These are phyloP conservation scores for Poecilia latipinna DNA, from an alignment of 2,113 vertebrate species.

Conservation along the genomic window DNA sequence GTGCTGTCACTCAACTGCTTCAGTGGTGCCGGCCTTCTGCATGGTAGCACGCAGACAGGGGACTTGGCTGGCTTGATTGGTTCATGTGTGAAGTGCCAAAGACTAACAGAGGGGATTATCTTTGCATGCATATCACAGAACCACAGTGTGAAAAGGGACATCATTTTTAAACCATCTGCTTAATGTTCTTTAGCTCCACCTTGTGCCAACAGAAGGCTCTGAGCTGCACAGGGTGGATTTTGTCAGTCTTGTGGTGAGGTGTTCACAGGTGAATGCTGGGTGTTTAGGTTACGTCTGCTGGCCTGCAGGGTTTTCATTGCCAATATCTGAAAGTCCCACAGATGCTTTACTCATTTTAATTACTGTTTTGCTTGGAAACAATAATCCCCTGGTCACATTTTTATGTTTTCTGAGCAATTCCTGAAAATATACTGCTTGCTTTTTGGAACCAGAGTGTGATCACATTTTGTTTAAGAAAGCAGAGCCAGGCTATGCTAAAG, in stretches of 20 bases:
- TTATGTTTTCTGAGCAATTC: background rate
- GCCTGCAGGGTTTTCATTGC: background rate
- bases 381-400: background rate
- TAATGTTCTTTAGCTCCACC: background rate
- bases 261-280: background rate
- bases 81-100: background rate
- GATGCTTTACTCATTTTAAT: background rate
- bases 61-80: background rate
- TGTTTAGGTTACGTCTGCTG: background rate
- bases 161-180: background rate
- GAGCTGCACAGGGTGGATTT: background rate
- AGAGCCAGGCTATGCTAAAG: background rate
- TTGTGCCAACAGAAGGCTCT: background rate
- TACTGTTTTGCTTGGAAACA: background rate
- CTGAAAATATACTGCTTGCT: background rate
- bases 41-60: no score
- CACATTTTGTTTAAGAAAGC: background rate
- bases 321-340: background rate
- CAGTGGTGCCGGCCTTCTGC: no score
- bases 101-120: background rate
- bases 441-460: background rate
- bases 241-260: no score
- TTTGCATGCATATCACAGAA: background rate
- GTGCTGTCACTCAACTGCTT: no score
- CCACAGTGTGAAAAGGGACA: background rate